These are phyloP conservation scores for Ibycter americanus DNA, from an alignment of 2,797 vertebrate species.

Conservation along the genomic window DNA sequence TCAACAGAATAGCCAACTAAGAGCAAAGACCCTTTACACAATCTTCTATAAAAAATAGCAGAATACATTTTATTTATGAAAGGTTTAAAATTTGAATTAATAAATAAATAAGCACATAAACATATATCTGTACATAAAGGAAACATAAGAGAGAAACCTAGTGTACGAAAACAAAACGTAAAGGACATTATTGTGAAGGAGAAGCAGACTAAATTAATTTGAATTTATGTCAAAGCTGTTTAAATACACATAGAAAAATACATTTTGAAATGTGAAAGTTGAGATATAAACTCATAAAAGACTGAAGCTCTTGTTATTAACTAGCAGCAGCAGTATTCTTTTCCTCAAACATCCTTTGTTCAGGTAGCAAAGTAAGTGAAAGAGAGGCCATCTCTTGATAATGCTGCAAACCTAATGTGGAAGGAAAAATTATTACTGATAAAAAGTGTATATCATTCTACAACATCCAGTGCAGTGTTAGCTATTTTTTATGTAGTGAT, in stretches of 20 bases:
- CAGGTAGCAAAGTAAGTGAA: not conserved
- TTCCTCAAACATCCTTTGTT: not conserved
- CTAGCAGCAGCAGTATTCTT: not conserved
- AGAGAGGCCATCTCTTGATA: not conserved
- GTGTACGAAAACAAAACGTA: not conserved
- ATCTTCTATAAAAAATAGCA: constrained; percentile 56
- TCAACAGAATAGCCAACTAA: constrained; percentile 48
- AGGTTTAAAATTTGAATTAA: constrained; percentile 63
- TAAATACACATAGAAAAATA: not conserved
- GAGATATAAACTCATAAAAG: not conserved
- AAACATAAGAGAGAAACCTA: constrained; percentile 16
- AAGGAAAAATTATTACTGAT: not conserved
- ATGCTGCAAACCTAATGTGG: not conserved
- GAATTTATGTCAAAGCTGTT: not conserved
- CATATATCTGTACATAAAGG: constrained; percentile 40
- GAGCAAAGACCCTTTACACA: constrained; percentile 52
- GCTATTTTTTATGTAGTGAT: not conserved
- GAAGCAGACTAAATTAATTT: not conserved
- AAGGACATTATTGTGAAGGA: not conserved
- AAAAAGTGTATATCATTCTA: not conserved
- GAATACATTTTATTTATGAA: constrained; percentile 62
- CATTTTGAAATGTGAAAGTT: not conserved
- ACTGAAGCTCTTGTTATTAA: not conserved
- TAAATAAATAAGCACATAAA: constrained; percentile 66
- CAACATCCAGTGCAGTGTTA: not conserved